phyloP scores from a whole-genome alignment of 2,888 invertebrate species.

The Congeria kusceri region DNA sequence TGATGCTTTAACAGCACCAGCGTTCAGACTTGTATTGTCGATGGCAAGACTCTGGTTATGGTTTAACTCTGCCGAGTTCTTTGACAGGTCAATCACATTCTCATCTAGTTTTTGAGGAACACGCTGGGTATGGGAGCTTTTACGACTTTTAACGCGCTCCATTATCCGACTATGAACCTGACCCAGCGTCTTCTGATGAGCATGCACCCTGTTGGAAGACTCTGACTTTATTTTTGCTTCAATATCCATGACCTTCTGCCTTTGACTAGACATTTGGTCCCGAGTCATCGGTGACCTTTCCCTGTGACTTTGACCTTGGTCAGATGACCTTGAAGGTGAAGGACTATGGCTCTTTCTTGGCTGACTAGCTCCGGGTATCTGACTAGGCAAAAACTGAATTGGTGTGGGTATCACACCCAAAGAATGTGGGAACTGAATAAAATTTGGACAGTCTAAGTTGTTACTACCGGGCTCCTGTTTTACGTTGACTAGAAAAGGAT shows the following conservation, averaged over 20 bases:
- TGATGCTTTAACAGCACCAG: constrained; percentile 10
- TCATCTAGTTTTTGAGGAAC: constrained; percentile 43
- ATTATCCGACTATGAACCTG: constrained; percentile 60
- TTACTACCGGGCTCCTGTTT: constrained; percentile 60
- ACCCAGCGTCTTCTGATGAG: constrained; percentile 52
- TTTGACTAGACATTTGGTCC: constrained; percentile 11
- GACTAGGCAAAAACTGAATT: constrained; percentile 41
- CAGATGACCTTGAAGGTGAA: constrained; percentile 25
- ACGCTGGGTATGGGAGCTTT: constrained; percentile 51
- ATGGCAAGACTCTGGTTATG: constrained; percentile 2
- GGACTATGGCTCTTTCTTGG: constrained; percentile 44
- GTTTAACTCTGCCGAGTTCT: not conserved
- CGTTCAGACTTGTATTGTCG: too few relatives aligned
- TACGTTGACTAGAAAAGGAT: constrained; percentile 67
- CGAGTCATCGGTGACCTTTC: constrained; percentile 47
- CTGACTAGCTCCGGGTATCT: constrained; percentile 23
- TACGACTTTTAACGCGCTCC: constrained; percentile 60
- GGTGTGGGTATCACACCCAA: constrained; percentile 9
- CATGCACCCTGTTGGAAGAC: constrained; percentile 45
- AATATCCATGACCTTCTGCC: constrained; percentile 40
- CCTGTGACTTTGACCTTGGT: constrained; percentile 16
- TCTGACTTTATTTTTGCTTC: constrained; percentile 46
- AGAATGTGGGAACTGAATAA: constrained; percentile 16
- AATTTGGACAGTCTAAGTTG: constrained; percentile 5
- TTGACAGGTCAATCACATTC: constrained; percentile 20